Evolutionary conservation across 2,888 invertebrate genomes (phyloP).

Genomic region (Pristionchus exspectatus): DNA sequence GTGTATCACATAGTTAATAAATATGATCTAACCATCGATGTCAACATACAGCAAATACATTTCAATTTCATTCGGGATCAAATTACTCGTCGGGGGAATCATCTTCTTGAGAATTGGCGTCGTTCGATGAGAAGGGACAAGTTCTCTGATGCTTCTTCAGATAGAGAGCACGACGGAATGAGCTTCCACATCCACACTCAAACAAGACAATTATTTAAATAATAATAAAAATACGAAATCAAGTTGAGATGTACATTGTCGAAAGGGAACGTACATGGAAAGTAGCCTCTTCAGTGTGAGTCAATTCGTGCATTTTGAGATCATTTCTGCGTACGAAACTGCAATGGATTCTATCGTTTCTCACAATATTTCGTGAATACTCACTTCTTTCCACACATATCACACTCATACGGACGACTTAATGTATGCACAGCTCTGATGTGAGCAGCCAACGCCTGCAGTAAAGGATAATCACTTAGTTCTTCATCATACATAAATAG

Average conservation of each 20-base stretch:
- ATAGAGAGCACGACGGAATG: slow-evolving; percentile 59
- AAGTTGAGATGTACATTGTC: background rate
- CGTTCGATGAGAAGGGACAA: slow-evolving; percentile 28
- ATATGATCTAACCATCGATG: background rate
- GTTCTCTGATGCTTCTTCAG: slow-evolving; percentile 59
- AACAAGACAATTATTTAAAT: background rate
- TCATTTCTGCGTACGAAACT: slow-evolving; percentile 62
- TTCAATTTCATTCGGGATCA: background rate
- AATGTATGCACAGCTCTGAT: slow-evolving; percentile 63
- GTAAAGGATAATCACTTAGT: background rate
- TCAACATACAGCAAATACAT: background rate
- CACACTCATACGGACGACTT: slow-evolving; percentile 61
- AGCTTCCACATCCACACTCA: slow-evolving; percentile 58
- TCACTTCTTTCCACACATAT: slow-evolving; percentile 57
- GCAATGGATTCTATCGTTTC: background rate
- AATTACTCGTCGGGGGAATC: slow-evolving; percentile 8
- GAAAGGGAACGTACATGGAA: background rate
- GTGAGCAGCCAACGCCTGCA: slow-evolving; percentile 66
- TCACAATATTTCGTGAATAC: background rate
- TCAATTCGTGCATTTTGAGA: slow-evolving; percentile 58
- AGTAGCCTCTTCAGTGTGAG: slow-evolving; percentile 52
- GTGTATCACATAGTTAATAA: background rate
- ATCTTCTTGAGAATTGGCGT: background rate
- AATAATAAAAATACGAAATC: background rate
- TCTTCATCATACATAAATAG: background rate